phyloP scores from a whole-genome alignment of 2,888 invertebrate genomes.

The Drymonia ruficornis region DNA sequence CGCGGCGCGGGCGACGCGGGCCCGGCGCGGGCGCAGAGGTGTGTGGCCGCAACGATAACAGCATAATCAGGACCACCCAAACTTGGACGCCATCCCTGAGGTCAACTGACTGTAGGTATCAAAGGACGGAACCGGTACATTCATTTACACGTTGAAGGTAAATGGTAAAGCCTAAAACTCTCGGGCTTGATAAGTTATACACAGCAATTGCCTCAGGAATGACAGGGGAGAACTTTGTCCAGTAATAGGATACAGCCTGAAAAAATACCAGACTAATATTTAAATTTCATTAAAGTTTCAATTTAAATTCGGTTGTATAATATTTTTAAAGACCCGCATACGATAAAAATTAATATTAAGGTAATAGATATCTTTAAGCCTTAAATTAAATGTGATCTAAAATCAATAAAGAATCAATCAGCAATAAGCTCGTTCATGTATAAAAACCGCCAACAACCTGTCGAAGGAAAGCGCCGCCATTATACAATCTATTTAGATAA shows the following conservation, averaged over 20 bases:
- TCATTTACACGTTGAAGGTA: background rate
- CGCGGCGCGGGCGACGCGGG: conserved; percentile 37
- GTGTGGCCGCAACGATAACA: conserved; percentile 47
- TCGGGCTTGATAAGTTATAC: too few relatives aligned
- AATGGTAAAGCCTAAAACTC: background rate
- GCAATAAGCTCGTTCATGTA: conserved; percentile 22
- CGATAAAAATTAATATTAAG: background rate
- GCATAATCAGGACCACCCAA: conserved; percentile 53
- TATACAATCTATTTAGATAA: conserved; percentile 64
- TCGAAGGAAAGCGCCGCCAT: conserved; percentile 31
- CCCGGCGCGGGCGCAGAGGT: conserved; percentile 39
- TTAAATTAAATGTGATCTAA: conserved; percentile 19
- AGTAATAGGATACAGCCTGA: too few relatives aligned
- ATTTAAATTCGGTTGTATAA: too few relatives aligned
- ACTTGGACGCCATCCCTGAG: conserved; percentile 12
- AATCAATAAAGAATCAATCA: conserved; percentile 40
- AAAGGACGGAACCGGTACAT: background rate
- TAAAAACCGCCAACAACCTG: conserved; percentile 35
- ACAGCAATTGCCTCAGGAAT: too few relatives aligned
- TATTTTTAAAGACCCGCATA: too few relatives aligned
- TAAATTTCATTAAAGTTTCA: too few relatives aligned
- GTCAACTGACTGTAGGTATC: background rate
- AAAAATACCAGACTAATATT: too few relatives aligned
- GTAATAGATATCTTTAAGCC: background rate
- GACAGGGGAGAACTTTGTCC: too few relatives aligned